Evolutionary conservation across 2,888 invertebrate genomes (phyloP).

Genomic region (Polymixis lichenea): DNA sequence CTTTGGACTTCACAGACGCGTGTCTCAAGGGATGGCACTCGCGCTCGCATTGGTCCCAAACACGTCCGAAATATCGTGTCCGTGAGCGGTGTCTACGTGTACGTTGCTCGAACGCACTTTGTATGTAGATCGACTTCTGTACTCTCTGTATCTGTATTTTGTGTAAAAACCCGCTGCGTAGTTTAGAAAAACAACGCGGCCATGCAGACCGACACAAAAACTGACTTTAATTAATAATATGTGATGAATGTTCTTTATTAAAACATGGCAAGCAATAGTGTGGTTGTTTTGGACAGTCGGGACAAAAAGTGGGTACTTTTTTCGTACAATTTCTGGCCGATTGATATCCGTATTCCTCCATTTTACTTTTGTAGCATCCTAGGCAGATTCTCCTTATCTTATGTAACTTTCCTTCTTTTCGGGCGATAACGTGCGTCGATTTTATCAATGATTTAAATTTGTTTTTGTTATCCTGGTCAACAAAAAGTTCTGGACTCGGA

Average conservation of each 20-base stretch:
- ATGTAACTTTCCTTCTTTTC: neutral
- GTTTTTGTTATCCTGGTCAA: neutral
- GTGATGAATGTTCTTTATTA: slow-evolving; percentile 15
- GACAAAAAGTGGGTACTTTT: slow-evolving; percentile 24
- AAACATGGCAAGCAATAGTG: slow-evolving; percentile 34
- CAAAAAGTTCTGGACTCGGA: neutral
- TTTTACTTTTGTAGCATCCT: slow-evolving; percentile 24
- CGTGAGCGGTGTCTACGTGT: no score
- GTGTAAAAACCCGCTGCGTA: neutral
- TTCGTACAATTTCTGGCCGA: slow-evolving; percentile 24
- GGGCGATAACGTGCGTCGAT: neutral
- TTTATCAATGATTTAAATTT: neutral
- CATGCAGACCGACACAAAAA: neutral
- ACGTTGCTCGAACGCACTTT: no score
- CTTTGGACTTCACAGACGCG: no score
- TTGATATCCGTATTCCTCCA: neutral
- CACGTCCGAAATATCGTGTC: no score
- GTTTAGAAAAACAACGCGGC: no score
- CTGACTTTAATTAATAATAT: neutral
- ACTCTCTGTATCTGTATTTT: no score
- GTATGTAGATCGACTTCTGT: no score
- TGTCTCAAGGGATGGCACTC: no score
- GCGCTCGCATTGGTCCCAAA: no score
- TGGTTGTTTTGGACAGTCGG: slow-evolving; percentile 18
- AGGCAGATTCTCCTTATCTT: slow-evolving; percentile 7